Conservation (phyloP, 2,797 vertebrate genomes). For the Rhodeus uyekii region DNA sequence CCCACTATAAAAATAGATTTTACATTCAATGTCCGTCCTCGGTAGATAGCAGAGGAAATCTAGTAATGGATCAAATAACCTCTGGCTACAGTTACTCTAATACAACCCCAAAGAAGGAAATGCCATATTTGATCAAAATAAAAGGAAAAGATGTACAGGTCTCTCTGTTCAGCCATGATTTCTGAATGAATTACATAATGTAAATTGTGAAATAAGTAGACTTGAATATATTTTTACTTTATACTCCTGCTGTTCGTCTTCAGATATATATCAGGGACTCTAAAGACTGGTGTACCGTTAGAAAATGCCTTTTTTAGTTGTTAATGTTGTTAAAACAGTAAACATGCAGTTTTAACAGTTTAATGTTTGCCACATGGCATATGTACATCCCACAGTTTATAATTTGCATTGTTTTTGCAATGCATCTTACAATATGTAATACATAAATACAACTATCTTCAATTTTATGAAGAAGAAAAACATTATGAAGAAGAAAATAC, state of each 20-base stretch:
- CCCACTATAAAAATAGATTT: slow-evolving; percentile 38
- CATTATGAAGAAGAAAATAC: not conserved
- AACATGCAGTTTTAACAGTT: too few relatives aligned
- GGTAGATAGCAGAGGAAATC: slow-evolving; percentile 49
- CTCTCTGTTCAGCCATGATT: slow-evolving; percentile 33
- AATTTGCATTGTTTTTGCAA: not conserved
- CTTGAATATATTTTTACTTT: slow-evolving; percentile 33
- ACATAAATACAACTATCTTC: not conserved
- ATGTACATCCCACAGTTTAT: not conserved
- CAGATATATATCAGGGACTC: not conserved
- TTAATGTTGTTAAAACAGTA: too few relatives aligned
- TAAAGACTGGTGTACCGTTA: not conserved
- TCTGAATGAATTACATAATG: slow-evolving; percentile 45
- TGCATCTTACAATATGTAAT: not conserved
- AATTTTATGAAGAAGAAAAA: not conserved
- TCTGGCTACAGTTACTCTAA: slow-evolving; percentile 52
- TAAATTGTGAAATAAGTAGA: slow-evolving; percentile 29
- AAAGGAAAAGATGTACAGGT: slow-evolving; percentile 22
- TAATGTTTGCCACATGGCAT: not conserved
- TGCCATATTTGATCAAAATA: slow-evolving; percentile 52
- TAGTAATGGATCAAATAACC: slow-evolving; percentile 59
- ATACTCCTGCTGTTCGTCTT: not conserved
- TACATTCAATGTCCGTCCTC: slow-evolving; percentile 36
- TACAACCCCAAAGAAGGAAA: slow-evolving; percentile 51
- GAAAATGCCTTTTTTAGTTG: not conserved